These are phyloP conservation scores for Callocephalon fimbriatum DNA, from an alignment of 2,113 vertebrate species.

Conservation along the genomic window DNA sequence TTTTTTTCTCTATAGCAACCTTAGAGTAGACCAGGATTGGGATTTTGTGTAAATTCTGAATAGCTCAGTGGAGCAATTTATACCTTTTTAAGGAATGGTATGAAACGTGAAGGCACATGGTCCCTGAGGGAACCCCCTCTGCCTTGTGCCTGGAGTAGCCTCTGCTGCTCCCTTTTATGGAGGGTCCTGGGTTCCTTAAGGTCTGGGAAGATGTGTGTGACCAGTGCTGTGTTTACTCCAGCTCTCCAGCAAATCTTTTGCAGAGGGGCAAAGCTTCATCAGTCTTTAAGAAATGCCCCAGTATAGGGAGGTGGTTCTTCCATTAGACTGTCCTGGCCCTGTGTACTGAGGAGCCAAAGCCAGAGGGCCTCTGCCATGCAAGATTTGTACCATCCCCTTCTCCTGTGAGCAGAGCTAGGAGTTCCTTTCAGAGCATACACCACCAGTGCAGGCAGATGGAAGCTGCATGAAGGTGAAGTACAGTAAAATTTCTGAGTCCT, in stretches of 20 bases:
- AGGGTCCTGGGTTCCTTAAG: not conserved
- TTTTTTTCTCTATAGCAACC: not conserved
- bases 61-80: not conserved
- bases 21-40: not conserved
- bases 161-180: slow-evolving; percentile 26
- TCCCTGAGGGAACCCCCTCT: not conserved
- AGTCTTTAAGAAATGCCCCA: not conserved
- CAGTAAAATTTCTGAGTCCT: not conserved
- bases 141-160: not conserved
- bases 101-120: not conserved
- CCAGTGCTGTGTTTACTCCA: not conserved
- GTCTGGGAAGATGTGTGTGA: not conserved
- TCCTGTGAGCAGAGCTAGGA: not conserved
- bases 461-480: not conserved
- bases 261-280: not conserved
- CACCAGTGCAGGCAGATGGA: not conserved
- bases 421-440: fast-evolving
- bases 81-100: slow-evolving; percentile 55
- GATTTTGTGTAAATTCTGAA: not conserved
- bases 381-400: not conserved
- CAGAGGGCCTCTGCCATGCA: not conserved
- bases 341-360: not conserved
- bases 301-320: not conserved
- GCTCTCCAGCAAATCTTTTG: not conserved
- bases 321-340: not conserved